Conservation (phyloP, 2,113 vertebrate species). For the Notechis scutatus region DNA sequence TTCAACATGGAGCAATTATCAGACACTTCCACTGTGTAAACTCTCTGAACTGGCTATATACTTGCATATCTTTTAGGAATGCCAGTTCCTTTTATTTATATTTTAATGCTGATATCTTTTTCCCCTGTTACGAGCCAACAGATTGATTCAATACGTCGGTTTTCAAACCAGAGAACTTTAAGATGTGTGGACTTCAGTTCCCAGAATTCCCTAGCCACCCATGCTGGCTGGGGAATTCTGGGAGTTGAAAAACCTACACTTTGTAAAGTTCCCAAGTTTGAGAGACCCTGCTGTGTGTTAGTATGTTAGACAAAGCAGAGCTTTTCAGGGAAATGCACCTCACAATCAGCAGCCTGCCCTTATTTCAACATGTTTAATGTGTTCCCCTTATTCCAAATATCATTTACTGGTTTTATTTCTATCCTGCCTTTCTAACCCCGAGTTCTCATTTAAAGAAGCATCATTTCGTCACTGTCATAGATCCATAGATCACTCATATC, state of each 20-base stretch:
- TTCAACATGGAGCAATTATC: neutral
- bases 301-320: neutral
- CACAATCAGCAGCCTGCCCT: constrained; percentile 48
- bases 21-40: neutral
- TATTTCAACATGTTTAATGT: neutral
- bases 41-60: no score
- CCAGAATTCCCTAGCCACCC: neutral
- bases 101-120: neutral
- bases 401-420: accelerated
- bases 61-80: neutral
- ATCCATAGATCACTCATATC: neutral
- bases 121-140: neutral
- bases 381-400: neutral
- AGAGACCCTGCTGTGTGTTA: neutral
- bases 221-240: neutral
- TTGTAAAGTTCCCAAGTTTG: neutral
- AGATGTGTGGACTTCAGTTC: neutral
- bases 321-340: neutral
- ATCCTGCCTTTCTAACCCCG: accelerated
- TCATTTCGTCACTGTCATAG: neutral
- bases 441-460: neutral
- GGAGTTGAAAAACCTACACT: neutral
- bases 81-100: constrained; percentile 24
- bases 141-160: neutral
- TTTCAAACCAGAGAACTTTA: neutral